A percentile compares a stretch with the other conserved stretches of the same genome.
phyloP scores from a whole-genome alignment of 2,797 vertebrate species.

The Anas georgica region DNA sequence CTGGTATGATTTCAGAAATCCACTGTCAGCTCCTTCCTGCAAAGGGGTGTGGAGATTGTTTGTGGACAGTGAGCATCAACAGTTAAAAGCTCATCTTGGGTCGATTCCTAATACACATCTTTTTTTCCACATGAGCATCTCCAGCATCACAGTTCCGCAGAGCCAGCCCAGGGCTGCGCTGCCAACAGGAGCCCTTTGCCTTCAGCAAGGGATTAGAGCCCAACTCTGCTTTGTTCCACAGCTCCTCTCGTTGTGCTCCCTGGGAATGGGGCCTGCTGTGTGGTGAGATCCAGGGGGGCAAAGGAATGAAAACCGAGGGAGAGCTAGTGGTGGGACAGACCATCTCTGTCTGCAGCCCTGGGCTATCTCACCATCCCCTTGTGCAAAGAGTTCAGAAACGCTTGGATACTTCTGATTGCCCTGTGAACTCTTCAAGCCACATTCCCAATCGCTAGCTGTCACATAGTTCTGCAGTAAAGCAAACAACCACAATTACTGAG shows the following conservation, averaged over 20 bases:
- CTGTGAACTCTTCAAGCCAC: background rate
- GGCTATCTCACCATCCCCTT: background rate
- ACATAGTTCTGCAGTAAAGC: background rate
- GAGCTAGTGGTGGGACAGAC: background rate
- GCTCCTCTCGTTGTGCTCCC: rapidly evolving
- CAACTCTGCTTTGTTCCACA: background rate
- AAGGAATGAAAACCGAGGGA: background rate
- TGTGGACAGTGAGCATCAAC: background rate
- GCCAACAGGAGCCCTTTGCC: background rate
- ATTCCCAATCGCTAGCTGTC: background rate
- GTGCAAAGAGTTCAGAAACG: background rate
- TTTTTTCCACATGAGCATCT: background rate
- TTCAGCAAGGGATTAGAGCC: background rate
- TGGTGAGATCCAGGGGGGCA: background rate
- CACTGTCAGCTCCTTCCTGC: background rate
- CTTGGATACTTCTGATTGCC: background rate
- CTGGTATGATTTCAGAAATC: background rate
- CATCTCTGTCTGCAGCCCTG: background rate
- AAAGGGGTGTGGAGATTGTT: background rate
- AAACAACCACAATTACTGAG: background rate
- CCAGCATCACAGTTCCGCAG: background rate
- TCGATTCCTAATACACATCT: background rate
- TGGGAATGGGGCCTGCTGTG: background rate
- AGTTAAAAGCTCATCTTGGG: background rate
- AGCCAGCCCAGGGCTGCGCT: background rate